Evolutionary conservation across 2,888 invertebrate species (phyloP).

Genomic region (Standfussiana lucernea): DNA sequence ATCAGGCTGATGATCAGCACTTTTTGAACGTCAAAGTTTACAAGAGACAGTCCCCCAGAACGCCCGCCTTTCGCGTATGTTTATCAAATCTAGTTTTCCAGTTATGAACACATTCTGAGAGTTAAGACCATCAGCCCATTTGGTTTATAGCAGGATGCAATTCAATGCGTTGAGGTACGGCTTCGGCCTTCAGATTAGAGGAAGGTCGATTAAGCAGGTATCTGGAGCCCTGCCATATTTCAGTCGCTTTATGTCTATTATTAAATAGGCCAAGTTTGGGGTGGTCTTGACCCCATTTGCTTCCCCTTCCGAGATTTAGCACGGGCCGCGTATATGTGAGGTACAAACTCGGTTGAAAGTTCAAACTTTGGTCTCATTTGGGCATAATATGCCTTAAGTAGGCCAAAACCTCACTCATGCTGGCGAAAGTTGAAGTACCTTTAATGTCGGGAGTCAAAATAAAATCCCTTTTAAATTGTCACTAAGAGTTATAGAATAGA

Average conservation of each 20-base stretch:
- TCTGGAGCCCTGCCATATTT: conserved; percentile 29
- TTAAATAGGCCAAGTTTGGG: conserved; percentile 38
- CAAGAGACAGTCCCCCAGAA: too few relatives aligned
- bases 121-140: too few relatives aligned
- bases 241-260: conserved; percentile 30
- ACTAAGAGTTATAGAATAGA: neutral
- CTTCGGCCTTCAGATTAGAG: conserved; percentile 12
- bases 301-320: conserved; percentile 20
- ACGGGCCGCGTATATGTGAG: neutral
- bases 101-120: neutral
- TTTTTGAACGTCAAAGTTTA: too few relatives aligned
- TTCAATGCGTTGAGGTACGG: neutral
- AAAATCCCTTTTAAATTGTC: neutral
- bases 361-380: conserved; percentile 1
- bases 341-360: neutral
- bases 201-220: conserved; percentile 16
- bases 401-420: neutral
- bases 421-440: neutral
- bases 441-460: neutral
- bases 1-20: neutral
- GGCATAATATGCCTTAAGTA: neutral
- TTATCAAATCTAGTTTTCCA: neutral
- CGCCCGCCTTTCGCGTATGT: neutral
- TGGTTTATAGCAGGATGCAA: neutral
- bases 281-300: conserved; percentile 33